Evolutionary conservation across 1,140 invertebrate genomes (phyloP).

Genomic region (Leptopilina clavipes): DNA sequence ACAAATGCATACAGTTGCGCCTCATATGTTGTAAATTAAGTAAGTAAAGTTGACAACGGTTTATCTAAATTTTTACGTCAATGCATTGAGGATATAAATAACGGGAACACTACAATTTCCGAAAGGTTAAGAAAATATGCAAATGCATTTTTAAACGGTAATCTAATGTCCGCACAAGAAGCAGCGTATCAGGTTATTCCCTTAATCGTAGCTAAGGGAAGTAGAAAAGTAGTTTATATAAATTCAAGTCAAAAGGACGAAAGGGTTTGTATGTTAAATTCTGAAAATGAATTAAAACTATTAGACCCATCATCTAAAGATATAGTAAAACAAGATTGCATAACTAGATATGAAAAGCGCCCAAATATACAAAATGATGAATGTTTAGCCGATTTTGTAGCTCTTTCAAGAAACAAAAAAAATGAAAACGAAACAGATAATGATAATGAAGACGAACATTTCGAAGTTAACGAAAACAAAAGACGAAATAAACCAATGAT

Average conservation of each 20-base stretch:
- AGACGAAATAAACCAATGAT: neutral
- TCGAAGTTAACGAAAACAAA: neutral
- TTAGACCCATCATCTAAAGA: neutral
- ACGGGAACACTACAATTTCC: slow-evolving; percentile 40
- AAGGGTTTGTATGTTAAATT: neutral
- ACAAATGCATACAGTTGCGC: slow-evolving; percentile 51
- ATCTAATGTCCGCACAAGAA: slow-evolving; percentile 61
- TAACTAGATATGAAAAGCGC: neutral
- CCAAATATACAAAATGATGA: neutral
- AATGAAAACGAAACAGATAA: neutral
- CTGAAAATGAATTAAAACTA: neutral
- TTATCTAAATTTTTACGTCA: slow-evolving; percentile 52
- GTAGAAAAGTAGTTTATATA: slow-evolving; percentile 9
- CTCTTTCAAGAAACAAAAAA: neutral
- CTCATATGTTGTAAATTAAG: slow-evolving; percentile 55
- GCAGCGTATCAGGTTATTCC: slow-evolving; percentile 55
- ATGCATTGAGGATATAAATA: slow-evolving; percentile 43
- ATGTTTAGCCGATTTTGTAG: neutral
- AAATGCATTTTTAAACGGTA: slow-evolving; percentile 58
- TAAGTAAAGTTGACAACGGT: slow-evolving; percentile 51
- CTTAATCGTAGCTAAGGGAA: slow-evolving; percentile 50
- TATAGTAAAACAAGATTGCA: neutral
- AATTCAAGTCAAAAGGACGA: neutral
- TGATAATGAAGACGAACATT: neutral
- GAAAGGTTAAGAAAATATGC: slow-evolving; percentile 54